Evolutionary conservation across 1,140 invertebrate genomes (phyloP).

Genomic region (Ceratina australensis): DNA sequence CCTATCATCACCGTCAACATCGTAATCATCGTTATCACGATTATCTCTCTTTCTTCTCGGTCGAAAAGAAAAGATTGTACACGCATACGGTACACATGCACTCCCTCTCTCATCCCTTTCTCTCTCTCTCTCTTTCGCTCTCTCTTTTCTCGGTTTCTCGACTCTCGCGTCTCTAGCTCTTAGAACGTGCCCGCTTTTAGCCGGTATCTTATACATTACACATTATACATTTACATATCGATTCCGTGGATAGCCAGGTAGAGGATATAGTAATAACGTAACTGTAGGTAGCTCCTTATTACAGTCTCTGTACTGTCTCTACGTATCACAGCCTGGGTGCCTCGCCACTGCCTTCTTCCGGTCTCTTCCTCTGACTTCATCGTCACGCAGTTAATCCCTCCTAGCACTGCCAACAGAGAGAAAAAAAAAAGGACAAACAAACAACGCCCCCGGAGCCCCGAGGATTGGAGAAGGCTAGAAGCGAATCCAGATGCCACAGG

Average conservation of each 20-base stretch:
- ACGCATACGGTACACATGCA: conserved; percentile 12
- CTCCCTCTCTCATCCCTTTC: background rate
- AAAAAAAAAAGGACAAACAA: too few relatives aligned
- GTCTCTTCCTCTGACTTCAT: background rate
- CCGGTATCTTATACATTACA: conserved; percentile 68
- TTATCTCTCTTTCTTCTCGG: background rate
- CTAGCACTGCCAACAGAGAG: conserved; percentile 1
- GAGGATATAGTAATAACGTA: conserved; percentile 74
- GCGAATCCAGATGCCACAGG: conserved; percentile 1
- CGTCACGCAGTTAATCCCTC: too few relatives aligned
- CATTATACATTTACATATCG: conserved; percentile 76
- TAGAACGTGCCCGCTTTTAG: conserved; percentile 32
- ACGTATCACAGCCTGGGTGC: conserved; percentile 80
- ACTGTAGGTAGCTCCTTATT: conserved; percentile 77
- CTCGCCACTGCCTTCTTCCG: conserved; percentile 75
- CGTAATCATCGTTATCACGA: background rate
- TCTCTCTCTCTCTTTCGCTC: conserved; percentile 30
- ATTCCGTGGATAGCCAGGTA: conserved; percentile 73
- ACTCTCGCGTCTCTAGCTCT: too few relatives aligned
- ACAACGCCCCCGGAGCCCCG: background rate
- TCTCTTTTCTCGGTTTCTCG: background rate
- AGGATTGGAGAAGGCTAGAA: background rate
- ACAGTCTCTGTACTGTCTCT: conserved; percentile 80
- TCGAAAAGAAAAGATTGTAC: conserved; percentile 7
- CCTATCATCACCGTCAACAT: background rate